A percentile compares a stretch with the other conserved stretches of the same genome.
Conservation (phyloP, 1,140 invertebrate species). For the Saccostrea cuccullata region DNA sequence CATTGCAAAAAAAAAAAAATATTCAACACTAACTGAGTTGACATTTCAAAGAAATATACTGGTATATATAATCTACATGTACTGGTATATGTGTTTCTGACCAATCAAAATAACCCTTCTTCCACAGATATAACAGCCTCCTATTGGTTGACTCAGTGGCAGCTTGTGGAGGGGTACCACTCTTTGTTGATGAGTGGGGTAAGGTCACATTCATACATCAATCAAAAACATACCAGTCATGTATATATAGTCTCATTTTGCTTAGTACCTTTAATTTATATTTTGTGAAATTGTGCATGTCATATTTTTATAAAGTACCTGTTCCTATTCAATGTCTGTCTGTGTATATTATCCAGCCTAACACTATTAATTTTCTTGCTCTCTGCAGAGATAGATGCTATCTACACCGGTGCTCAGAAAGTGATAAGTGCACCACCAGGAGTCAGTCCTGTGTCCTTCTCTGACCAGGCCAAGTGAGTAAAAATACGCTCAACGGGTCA, state of each 20-base stretch:
- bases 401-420: constrained; percentile 92
- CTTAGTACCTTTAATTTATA: too few species aligned
- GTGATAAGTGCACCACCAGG: constrained; percentile 90
- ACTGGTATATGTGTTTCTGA: neutral
- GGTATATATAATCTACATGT: too few species aligned
- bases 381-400: constrained; percentile 84
- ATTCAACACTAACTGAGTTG: too few species aligned
- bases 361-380: neutral
- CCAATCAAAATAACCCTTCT: constrained; percentile 33
- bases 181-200: constrained; percentile 88
- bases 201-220: constrained; percentile 55
- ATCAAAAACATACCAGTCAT: too few species aligned
- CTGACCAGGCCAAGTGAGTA: constrained; percentile 85
- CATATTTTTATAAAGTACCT: too few species aligned
- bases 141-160: constrained; percentile 92
- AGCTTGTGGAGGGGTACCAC: constrained; percentile 87
- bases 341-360: neutral
- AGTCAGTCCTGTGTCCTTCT: constrained; percentile 91
- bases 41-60: neutral
- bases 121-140: constrained; percentile 84
- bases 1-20: too few species aligned
- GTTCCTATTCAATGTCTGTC: too few species aligned
- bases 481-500: neutral
- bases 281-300: too few species aligned
- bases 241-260: too few species aligned